Base-by-base conservation (phyloP, 2,113 vertebrate genomes). In the Pseudopipra pipra region DNA sequence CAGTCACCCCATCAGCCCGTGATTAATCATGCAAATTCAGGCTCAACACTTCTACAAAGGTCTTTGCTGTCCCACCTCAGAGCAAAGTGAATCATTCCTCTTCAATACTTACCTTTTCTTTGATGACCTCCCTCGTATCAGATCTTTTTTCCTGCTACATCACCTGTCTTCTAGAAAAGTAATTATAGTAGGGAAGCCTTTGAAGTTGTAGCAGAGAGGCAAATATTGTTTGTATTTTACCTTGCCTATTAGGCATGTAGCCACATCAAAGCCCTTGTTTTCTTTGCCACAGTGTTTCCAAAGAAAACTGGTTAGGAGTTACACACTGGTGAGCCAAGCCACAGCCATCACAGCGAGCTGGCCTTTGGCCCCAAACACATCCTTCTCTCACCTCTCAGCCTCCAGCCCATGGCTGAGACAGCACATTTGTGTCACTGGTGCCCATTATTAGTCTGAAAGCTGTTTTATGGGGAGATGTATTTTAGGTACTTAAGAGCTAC, bases 191-290 rank as follows among this genome's bases (percentile, higher is more conserved):
- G 47, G 37, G 71, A 70, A 85, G 41, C n/a, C 88, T 95, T 96
- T 94, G 96, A 94, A 79, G 92, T n/a, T 39, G 30, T 44, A 52
- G 79, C 52, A 91, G 82, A 62, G 86, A 90, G 63, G 85, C 49
- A 87, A 89, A 91, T 87, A 66, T 16, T 89, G 75, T 91, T 85
- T 95, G 62, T 80, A 59, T 94, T 89, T 93, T 66, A 61, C 63
- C 52, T 41, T 87, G 70, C 67, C 73, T 93, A 16, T 95, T 93
- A 90, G 89, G 77, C 65, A 58, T 39, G 86, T 63, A 92, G 61
- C 96, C 92, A 93, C 94, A 95, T 97, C 96, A 96, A 96, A 97
- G 88, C 58, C 46, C 66, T 81, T 23, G 20, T 92, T 90, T 90
- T 74, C 85, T 81, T 82, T 84, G 83, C 83, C 70, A 6, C 41